Conservation (phyloP, 1,140 invertebrate species). For the Aphelenchoides fujianensis region DNA sequence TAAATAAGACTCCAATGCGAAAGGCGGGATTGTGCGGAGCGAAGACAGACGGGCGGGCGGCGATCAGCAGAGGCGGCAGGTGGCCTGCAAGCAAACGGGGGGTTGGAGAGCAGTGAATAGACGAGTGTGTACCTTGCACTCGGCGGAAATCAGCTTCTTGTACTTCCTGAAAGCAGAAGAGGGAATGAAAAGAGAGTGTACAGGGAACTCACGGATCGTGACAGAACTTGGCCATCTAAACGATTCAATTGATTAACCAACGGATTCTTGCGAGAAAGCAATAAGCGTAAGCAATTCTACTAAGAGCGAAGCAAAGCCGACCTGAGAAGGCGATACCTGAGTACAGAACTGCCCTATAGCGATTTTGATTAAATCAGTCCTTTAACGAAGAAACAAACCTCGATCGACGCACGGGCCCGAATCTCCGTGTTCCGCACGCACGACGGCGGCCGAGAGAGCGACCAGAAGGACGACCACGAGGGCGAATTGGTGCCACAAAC, state of each 20-base stretch:
- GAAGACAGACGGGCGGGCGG: too few species aligned
- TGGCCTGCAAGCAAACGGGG: neutral
- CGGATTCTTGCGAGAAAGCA: constrained; percentile 1
- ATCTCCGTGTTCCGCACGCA: neutral
- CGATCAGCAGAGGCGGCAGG: constrained; percentile 4
- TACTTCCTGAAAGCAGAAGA: too few species aligned
- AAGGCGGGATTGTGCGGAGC: too few species aligned
- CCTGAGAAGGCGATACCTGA: neutral
- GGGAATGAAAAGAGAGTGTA: too few species aligned
- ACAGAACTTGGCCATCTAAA: neutral
- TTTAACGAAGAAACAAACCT: neutral
- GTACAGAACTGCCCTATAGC: too few species aligned
- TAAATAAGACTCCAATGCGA: too few species aligned
- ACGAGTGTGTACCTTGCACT: neutral
- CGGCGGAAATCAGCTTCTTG: neutral
- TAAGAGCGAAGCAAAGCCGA: neutral
- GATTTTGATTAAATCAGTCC: too few species aligned
- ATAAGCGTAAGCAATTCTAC: too few species aligned
- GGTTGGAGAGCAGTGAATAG: too few species aligned
- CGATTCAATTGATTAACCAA: too few species aligned
- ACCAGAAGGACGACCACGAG: neutral
- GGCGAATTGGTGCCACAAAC: too few species aligned
- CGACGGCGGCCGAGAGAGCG: neutral
- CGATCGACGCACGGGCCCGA: neutral
- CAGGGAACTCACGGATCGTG: too few species aligned